A percentile compares a stretch with the other conserved stretches of the same genome.
These are phyloP conservation scores for Variabilichromis moorii DNA, from an alignment of 2,113 vertebrate species.

Conservation along the genomic window DNA sequence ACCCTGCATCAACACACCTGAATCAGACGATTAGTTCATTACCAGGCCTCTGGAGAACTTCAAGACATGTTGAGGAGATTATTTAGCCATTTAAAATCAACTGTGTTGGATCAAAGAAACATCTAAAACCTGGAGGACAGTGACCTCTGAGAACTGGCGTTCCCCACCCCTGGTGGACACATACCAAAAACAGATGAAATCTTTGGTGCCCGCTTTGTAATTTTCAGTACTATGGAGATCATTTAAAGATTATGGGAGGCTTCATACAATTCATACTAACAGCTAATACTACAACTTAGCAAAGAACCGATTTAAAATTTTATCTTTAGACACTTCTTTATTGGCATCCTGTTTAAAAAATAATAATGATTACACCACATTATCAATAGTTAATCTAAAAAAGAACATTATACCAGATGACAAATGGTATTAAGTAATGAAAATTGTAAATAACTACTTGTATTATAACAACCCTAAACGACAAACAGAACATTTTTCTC, in stretches of 20 bases:
- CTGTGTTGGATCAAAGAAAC: neutral
- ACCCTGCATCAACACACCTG: fast-evolving
- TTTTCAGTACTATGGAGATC: neutral
- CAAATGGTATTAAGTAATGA: neutral
- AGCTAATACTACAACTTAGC: neutral
- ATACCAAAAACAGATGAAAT: neutral
- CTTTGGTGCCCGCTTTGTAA: neutral
- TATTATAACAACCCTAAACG: neutral
- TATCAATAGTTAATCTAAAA: neutral
- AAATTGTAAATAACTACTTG: neutral
- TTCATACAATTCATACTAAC: neutral
- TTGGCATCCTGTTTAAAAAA: neutral
- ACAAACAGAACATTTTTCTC: neutral
- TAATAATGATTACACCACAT: neutral
- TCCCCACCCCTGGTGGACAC: neutral
- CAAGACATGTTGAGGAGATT: neutral
- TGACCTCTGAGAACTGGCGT: neutral
- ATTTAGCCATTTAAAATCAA: fast-evolving
- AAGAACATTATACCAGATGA: neutral
- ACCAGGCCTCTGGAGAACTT: neutral
- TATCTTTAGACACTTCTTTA: neutral
- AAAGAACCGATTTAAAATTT: neutral
- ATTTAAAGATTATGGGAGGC: neutral
- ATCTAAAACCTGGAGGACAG: neutral
- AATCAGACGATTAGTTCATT: fast-evolving